phyloP scores from a whole-genome alignment of 2,113 vertebrate species.

The Neopipo cinnamomea region DNA sequence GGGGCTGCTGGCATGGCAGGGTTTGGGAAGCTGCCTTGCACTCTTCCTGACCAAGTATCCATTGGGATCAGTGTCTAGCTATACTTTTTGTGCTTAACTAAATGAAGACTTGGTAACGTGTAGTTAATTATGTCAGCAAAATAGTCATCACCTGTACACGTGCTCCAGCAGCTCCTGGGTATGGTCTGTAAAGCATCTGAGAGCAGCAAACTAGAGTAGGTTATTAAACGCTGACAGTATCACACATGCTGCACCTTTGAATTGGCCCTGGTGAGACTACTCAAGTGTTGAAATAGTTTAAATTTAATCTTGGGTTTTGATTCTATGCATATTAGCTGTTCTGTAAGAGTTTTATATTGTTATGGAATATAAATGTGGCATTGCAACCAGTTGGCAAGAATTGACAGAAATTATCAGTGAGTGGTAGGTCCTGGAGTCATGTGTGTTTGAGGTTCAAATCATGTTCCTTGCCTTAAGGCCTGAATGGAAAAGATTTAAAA shows the following conservation, averaged over 20 bases:
- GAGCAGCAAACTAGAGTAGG: neutral
- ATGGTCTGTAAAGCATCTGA: neutral
- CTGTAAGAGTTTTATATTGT: neutral
- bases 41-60: neutral
- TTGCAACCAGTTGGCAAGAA: neutral
- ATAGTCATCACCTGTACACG: neutral
- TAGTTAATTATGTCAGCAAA: neutral
- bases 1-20: neutral
- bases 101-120: neutral
- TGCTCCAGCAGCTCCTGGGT: neutral
- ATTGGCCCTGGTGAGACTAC: neutral
- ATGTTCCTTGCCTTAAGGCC: neutral
- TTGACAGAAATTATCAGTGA: neutral
- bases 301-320: neutral
- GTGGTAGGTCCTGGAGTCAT: neutral
- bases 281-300: neutral
- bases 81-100: neutral
- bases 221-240: neutral
- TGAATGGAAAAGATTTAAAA: slow-evolving; percentile 12
- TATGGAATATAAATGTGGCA: rapidly evolving
- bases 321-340: neutral
- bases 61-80: neutral
- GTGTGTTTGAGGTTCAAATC: neutral
- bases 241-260: neutral
- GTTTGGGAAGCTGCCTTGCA: neutral